These are phyloP conservation scores for Gallinago media DNA, from an alignment of 2,113 vertebrate species.

Conservation along the genomic window DNA sequence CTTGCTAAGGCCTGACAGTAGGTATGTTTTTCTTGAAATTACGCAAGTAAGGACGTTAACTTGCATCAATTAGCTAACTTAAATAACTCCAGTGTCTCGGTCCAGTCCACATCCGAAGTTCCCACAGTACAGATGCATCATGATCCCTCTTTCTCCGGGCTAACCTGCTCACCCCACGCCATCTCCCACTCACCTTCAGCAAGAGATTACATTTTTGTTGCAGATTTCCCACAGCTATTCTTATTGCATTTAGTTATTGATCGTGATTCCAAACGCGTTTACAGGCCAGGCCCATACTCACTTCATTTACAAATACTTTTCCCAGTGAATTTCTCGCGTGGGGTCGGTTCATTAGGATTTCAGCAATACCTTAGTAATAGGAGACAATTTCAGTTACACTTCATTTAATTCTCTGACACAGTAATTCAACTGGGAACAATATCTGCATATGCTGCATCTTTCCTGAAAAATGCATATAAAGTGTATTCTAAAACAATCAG, in stretches of 20 bases:
- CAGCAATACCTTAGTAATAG: constrained; percentile 80
- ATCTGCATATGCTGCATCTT: neutral
- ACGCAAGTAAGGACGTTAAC: neutral
- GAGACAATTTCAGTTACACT: constrained; percentile 59
- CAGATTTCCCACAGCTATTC: neutral
- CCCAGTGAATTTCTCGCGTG: constrained; percentile 89
- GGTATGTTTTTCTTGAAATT: neutral
- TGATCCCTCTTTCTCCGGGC: neutral
- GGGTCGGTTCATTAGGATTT: constrained; percentile 90
- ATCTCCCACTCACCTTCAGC: neutral
- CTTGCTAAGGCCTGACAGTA: neutral
- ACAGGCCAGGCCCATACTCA: constrained; percentile 67
- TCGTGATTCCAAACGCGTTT: neutral
- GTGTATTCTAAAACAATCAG: neutral
- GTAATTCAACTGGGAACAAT: constrained; percentile 31
- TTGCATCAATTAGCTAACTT: neutral
- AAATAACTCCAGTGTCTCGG: neutral
- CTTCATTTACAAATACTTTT: constrained; percentile 89
- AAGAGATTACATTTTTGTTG: neutral
- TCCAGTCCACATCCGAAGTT: neutral
- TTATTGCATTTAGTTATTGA: neutral
- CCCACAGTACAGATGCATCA: neutral
- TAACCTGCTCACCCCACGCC: neutral
- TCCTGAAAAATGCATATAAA: constrained; percentile 23
- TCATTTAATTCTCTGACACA: constrained; percentile 43